Evolutionary conservation across 2,888 invertebrate genomes (phyloP).

Genomic region (Trachelus troglodyta): DNA sequence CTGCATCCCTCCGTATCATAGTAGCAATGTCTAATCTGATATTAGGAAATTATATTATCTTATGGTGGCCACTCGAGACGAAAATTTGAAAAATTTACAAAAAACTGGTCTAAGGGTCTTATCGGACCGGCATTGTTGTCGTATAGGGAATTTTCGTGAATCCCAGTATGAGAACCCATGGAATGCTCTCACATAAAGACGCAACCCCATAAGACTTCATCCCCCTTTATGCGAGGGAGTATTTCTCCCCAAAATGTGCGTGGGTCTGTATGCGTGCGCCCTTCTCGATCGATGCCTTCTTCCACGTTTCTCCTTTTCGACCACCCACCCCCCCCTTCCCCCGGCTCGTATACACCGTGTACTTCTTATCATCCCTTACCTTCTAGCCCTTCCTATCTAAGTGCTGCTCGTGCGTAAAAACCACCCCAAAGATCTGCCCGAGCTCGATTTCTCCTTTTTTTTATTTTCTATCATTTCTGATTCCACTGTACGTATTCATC

Average conservation of each 20-base stretch:
- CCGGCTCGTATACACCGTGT: neutral
- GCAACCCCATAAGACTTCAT: constrained; percentile 44
- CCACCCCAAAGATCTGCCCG: constrained; percentile 13
- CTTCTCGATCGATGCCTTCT: constrained; percentile 20
- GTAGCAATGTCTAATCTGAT: neutral
- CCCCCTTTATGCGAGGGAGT: constrained; percentile 37
- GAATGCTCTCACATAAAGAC: constrained; percentile 63
- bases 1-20: neutral
- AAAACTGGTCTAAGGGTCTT: neutral
- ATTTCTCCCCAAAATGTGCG: constrained; percentile 49
- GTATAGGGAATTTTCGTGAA: neutral
- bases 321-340: neutral
- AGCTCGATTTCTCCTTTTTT: neutral
- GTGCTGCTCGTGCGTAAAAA: constrained; percentile 60
- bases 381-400: constrained; percentile 49
- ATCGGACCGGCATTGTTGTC: neutral
- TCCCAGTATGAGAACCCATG: constrained; percentile 53
- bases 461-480: neutral
- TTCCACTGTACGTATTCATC: neutral
- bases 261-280: constrained; percentile 16
- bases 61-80: neutral
- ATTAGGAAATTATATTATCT: neutral
- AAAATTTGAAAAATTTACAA: neutral
- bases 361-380: constrained; percentile 29
- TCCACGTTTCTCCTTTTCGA: neutral